Conservation (phyloP, 2,888 invertebrate species). For the Plemyria rubiginata region DNA sequence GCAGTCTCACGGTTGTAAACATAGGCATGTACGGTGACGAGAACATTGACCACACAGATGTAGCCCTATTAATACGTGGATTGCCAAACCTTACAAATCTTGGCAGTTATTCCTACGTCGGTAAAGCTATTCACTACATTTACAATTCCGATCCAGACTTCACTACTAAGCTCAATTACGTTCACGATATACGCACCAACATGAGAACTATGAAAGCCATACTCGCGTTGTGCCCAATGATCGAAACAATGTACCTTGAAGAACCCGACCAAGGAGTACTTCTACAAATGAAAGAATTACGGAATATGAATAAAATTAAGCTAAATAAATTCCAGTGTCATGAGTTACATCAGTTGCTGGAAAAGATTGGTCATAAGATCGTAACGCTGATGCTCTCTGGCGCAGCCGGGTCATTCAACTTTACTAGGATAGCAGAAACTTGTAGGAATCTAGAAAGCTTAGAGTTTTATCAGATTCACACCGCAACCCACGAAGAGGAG, state of each 20-base stretch:
- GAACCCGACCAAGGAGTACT: constrained; percentile 85
- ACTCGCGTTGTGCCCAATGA: constrained; percentile 84
- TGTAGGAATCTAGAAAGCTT: constrained; percentile 86
- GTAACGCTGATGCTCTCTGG: constrained; percentile 85
- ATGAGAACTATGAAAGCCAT: constrained; percentile 85
- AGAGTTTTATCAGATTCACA: constrained; percentile 88
- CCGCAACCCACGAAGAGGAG: constrained; percentile 83
- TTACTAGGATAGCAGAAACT: constrained; percentile 84
- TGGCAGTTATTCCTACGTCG: constrained; percentile 88
- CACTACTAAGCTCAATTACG: constrained; percentile 87
- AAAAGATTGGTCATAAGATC: constrained; percentile 82
- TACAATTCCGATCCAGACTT: constrained; percentile 80
- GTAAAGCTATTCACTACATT: constrained; percentile 85
- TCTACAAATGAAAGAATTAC: constrained; percentile 76
- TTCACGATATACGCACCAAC: constrained; percentile 88
- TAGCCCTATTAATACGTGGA: constrained; percentile 86
- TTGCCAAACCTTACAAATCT: constrained; percentile 87
- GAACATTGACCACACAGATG: constrained; percentile 87
- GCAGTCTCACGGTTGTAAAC: constrained; percentile 86
- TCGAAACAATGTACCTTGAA: constrained; percentile 88
- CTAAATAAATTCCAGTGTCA: constrained; percentile 86
- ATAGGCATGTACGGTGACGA: constrained; percentile 89
- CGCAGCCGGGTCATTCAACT: constrained; percentile 84
- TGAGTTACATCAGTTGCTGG: constrained; percentile 85
- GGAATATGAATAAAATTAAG: constrained; percentile 83